These are phyloP conservation scores for Odontocolon sp. DNA, from an alignment of 2,888 invertebrate genomes.

Conservation along the genomic window DNA sequence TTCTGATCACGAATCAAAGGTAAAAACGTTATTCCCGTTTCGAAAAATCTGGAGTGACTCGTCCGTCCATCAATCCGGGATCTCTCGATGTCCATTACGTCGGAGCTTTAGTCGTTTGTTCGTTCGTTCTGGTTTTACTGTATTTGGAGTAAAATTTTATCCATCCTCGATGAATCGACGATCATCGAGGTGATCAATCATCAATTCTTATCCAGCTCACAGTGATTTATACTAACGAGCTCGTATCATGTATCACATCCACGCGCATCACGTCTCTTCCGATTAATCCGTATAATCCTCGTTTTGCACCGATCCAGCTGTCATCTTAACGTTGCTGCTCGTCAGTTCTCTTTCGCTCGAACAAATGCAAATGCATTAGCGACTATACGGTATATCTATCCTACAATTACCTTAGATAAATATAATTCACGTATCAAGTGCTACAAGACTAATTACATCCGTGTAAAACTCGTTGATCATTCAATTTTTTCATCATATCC, in stretches of 20 bases:
- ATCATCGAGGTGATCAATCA: constrained; percentile 42
- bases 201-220: constrained; percentile 19
- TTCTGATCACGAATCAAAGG: neutral
- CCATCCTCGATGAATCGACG: constrained; percentile 28
- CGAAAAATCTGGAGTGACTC: neutral
- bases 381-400: neutral
- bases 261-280: constrained; percentile 46
- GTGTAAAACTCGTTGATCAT: too few relatives aligned
- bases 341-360: neutral
- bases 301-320: constrained; percentile 19
- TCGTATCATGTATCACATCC: constrained; percentile 19
- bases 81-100: constrained; percentile 1
- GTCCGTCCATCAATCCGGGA: neutral
- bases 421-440: neutral
- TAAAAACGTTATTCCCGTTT: neutral
- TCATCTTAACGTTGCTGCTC: constrained; percentile 28
- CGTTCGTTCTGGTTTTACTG: constrained; percentile 17
- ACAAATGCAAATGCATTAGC: neutral
- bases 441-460: neutral
- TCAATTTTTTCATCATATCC: too few relatives aligned
- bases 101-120: neutral
- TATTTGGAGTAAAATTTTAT: constrained; percentile 11
- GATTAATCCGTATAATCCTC: constrained; percentile 32
- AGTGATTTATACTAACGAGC: constrained; percentile 42
- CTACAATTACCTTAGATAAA: neutral